These are phyloP conservation scores for Yponomeuta evonymella DNA, from an alignment of 2,888 invertebrate species.

Conservation along the genomic window DNA sequence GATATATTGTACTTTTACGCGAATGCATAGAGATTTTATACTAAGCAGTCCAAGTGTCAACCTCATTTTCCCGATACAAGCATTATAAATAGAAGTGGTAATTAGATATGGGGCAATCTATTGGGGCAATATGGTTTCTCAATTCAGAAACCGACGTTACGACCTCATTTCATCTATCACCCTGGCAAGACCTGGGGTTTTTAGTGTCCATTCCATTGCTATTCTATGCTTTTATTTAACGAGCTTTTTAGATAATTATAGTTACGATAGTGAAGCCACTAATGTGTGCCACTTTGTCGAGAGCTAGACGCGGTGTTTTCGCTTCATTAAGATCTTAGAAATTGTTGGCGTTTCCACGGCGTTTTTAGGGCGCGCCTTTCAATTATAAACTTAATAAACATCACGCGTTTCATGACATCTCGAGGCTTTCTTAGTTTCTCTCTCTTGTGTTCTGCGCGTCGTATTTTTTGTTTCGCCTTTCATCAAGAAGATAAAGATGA, in stretches of 20 bases:
- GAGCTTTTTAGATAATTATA: constrained; percentile 2
- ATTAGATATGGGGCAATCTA: too few species aligned
- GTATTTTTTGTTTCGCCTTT: neutral
- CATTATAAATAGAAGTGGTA: too few species aligned
- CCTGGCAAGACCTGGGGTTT: too few species aligned
- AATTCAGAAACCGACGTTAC: too few species aligned
- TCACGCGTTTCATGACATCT: constrained; percentile 24
- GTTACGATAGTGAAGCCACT: constrained; percentile 11
- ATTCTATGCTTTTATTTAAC: constrained; percentile 1
- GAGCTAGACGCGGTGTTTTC: constrained; percentile 22
- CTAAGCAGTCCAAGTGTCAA: too few species aligned
- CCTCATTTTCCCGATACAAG: too few species aligned
- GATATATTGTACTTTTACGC: neutral
- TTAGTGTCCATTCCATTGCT: too few species aligned
- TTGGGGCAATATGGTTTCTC: too few species aligned
- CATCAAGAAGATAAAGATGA: neutral
- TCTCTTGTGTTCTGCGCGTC: constrained; percentile 2
- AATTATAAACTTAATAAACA: constrained; percentile 25
- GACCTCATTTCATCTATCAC: too few species aligned
- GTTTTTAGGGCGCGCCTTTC: constrained; percentile 27
- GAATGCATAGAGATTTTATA: neutral
- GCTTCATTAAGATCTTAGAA: constrained; percentile 28
- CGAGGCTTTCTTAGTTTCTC: constrained; percentile 27
- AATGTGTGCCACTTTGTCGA: constrained; percentile 16
- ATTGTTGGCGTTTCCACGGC: constrained; percentile 18